Base-by-base conservation (phyloP, 1,140 invertebrate genomes). In the Aphaenogaster floridana region DNA sequence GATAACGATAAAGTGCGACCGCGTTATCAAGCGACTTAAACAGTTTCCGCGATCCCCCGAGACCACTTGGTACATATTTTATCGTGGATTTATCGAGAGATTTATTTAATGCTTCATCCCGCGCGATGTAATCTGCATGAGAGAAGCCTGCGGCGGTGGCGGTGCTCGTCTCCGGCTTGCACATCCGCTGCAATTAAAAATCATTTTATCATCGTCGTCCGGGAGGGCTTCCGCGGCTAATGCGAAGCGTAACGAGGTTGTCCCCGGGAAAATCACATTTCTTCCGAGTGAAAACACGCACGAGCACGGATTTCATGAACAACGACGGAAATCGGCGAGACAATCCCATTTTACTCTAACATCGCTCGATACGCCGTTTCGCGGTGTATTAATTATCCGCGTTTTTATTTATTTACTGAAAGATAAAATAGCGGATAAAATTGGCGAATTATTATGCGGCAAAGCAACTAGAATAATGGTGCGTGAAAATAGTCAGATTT, bases 161-260 rank as follows among this genome's bases (percentile, higher is more conserved):
- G n/a, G 2, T 61, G 21, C 28, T 61, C 42, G 28, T 57, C 28
- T 61, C 42, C 9, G 54, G 28, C 42, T 71, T 57, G 79, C 17
- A 71, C 48, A 71, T 71, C 39, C 76, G 48, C 15, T 7, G 59
- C 52, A 59, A 87, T 88, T 80, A 64, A 86, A 69, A 88, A 80
- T 66, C 74, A 64, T 63, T 88, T 80, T 64, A 71, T 81, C 77
- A 71, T 71, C 15, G 34, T 57, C 28, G 15, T 57, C 28, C 36
- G 45, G n/a, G 39, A 72, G 7, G 36, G 34, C 13, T 57, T 42
- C 48, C 69, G 17, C 39, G 52, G 13, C 57, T 63, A 77, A 72
- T 81, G 17, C 69, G 28, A 50, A 63, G 8, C 34, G 63, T 88
- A 83, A 39, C 68, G 21, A 21, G 17, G 42, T 61, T 83, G 42